Conservation (phyloP, 1,140 invertebrate species). For the Acromyrmex echinatior region DNA sequence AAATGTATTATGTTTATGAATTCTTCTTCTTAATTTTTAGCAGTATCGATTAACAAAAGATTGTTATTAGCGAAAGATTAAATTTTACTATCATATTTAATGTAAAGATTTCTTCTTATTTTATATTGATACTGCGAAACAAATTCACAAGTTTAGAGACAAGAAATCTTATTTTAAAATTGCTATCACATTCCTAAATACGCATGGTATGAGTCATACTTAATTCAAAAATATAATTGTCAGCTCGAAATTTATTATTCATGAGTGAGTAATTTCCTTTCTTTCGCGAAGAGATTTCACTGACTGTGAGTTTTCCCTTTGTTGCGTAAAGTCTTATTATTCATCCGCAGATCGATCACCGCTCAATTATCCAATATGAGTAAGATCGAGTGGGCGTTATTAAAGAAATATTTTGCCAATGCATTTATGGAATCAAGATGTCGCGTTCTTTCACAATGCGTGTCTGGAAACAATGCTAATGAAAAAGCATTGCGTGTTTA, state of each 20-base stretch:
- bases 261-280: slow-evolving; percentile 42
- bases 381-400: slow-evolving; percentile 40
- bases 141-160: neutral
- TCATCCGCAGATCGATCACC: slow-evolving; percentile 32
- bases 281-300: slow-evolving; percentile 18
- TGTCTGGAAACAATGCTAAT: slow-evolving; percentile 6
- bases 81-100: neutral
- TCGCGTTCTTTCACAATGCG: slow-evolving; percentile 23
- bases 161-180: neutral
- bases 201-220: neutral
- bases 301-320: neutral
- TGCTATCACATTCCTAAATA: neutral
- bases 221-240: neutral
- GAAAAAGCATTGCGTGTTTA: slow-evolving; percentile 22
- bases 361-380: slow-evolving; percentile 34
- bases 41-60: neutral
- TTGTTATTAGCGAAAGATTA: neutral
- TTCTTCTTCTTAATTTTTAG: neutral
- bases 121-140: neutral
- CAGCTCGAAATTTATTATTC: neutral
- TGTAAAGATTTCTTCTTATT: neutral
- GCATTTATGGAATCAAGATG: slow-evolving; percentile 9
- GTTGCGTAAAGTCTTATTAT: slow-evolving; percentile 28
- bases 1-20: slow-evolving; percentile 4
- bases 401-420: slow-evolving; percentile 39